These are phyloP conservation scores for Drosophila cracens DNA, from an alignment of 2,888 invertebrate species.

Conservation along the genomic window DNA sequence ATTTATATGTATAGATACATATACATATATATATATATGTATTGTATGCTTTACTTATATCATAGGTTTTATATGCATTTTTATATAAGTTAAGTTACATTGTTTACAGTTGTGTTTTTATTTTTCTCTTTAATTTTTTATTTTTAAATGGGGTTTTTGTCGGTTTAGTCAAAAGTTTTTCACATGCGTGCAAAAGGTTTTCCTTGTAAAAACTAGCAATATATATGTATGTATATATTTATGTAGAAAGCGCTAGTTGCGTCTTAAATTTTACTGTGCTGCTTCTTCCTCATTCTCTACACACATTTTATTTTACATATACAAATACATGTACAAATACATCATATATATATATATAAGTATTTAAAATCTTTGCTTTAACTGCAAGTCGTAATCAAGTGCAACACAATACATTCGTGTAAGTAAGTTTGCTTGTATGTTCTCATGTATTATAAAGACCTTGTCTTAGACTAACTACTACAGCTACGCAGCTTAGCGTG, in stretches of 20 bases:
- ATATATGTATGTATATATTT: constrained; percentile 37
- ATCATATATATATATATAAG: constrained; percentile 32
- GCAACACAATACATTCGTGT: constrained; percentile 37
- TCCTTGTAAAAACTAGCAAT: constrained; percentile 67
- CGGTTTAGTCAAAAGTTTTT: constrained; percentile 38
- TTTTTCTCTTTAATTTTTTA: constrained; percentile 19
- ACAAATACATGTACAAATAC: constrained; percentile 35
- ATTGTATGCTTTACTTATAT: constrained; percentile 44
- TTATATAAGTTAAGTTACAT: constrained; percentile 56
- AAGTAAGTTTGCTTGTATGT: constrained; percentile 32
- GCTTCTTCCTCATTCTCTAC: constrained; percentile 24
- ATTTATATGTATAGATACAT: neutral
- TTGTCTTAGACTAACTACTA: constrained; percentile 57
- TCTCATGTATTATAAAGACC: constrained; percentile 24
- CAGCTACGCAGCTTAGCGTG: constrained; percentile 58
- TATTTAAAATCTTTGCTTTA: constrained; percentile 59
- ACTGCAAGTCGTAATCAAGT: constrained; percentile 48
- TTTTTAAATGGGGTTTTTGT: constrained; percentile 26
- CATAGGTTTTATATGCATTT: constrained; percentile 35
- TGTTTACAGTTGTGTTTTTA: constrained; percentile 53
- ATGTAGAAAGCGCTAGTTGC: constrained; percentile 60
- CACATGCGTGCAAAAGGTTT: constrained; percentile 53
- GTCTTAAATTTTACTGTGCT: constrained; percentile 63
- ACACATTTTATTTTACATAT: constrained; percentile 34
- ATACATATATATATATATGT: neutral